Evolutionary conservation across 35 echinoderm and acorn worm genomes (phyloP), one percentile per base, ranked within the genome.

Genomic region (Heliocidaris tuberculata): DNA sequence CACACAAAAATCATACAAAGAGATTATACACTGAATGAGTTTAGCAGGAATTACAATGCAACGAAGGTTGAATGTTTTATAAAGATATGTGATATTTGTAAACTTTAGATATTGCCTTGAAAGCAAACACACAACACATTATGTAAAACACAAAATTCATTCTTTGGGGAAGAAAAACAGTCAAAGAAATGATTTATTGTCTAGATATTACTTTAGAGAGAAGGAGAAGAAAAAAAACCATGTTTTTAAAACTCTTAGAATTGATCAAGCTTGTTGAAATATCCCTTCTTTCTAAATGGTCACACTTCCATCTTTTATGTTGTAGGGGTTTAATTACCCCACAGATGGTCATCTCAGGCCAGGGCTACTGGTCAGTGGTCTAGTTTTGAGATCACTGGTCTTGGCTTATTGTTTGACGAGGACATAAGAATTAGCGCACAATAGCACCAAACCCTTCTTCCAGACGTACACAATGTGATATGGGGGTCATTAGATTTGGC

Each of bases 311-410:
- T 17, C 0, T 89, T 89, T 89, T 89, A 89, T 89, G 32, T 89
- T 89, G 87, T 89, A 89, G 16, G 87, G 87, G 47, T 89, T 89
- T 89, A 89, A 89, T 89, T 13, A 89, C 87, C 47, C 29, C 24
- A 42, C 19, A 32, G 47, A 27, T n/a, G 12, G 31, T 89, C 87
- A 89, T 47, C 87, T 89, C 47, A 7, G 87, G 87, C 87, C 87
- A 89, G 87, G 87, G 87, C 47, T 89, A 48, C 65, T 78, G 65
- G 65, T 78, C 65, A 78, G 27, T 78, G 65, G 65, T 17, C 4
- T 7, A 78, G 65, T 19, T 78, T 78, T 78, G 65, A 78, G 19
- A 78, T 78, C 65, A n/a, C 19, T 19, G 59, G 59, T 60, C 59
- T 60, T 60, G 59, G 59, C 19, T 24, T 78, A 78, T 78, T 78